Evolutionary conservation across 1,140 invertebrate genomes (phyloP).

Genomic region (Pachypsylla venusta): DNA sequence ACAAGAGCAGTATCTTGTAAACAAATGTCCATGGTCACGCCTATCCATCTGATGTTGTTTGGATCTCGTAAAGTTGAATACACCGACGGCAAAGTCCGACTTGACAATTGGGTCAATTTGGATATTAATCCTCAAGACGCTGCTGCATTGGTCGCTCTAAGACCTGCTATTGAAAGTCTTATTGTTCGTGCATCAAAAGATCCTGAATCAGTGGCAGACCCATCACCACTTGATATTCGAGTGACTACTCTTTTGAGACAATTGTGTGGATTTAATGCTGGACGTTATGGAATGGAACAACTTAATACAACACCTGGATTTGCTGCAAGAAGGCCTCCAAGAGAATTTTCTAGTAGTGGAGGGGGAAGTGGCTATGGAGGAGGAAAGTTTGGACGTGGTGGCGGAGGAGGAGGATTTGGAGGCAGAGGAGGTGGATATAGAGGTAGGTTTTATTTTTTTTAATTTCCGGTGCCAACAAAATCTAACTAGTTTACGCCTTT

Average conservation of each 20-base stretch:
- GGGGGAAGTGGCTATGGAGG: conserved; percentile 16
- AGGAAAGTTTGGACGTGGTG: conserved; percentile 18
- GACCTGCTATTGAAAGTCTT: conserved; percentile 73
- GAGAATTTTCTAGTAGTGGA: conserved; percentile 19
- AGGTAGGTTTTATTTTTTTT: not conserved
- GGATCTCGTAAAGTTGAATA: conserved; percentile 60
- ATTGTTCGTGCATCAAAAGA: conserved; percentile 60
- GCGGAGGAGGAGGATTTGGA: conserved; percentile 12
- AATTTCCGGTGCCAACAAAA: not conserved
- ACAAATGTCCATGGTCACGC: conserved; percentile 92
- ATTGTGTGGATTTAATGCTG: conserved; percentile 54
- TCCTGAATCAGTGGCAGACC: conserved; percentile 49
- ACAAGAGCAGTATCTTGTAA: conserved; percentile 94
- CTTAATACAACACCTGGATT: conserved; percentile 27
- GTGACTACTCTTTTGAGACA: conserved; percentile 38
- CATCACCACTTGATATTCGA: conserved; percentile 37
- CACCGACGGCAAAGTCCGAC: conserved; percentile 49
- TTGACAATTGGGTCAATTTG: conserved; percentile 87
- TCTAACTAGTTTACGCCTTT: no score
- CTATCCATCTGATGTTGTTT: conserved; percentile 84
- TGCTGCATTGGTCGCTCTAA: conserved; percentile 63
- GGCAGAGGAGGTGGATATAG: conserved; percentile 14
- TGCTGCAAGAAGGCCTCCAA: not conserved
- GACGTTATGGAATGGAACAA: conserved; percentile 47
- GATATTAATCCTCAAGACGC: conserved; percentile 64